Evolutionary conservation across 1,140 invertebrate species (phyloP), one percentile per base, ranked within the genome.

Genomic region (Polyergus mexicanus): DNA sequence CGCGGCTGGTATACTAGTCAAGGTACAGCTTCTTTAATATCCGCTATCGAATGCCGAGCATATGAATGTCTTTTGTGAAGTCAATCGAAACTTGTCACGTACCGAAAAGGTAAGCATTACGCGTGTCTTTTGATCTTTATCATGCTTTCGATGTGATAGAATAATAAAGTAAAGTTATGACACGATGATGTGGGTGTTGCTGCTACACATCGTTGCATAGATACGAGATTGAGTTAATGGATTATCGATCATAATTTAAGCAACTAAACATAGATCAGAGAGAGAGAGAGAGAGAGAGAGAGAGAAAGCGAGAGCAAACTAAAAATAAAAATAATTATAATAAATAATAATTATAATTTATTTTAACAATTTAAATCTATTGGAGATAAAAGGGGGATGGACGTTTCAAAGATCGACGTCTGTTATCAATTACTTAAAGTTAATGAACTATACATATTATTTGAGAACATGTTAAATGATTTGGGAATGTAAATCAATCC

Each of bases 401-500:
- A 60, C 6, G 32, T 5, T 28, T 28, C 0, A 10, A 10, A 25
- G 28, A 56, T 77, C 35, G 69, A 56, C 32, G n/a, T 38, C 7
- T 19, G 28, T 13, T 28, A 19, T 54, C 16, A 68, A 62, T 62
- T 13, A 35, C 16, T 32, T 3, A 16, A 3, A 54, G 13, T 2
- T 35, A 63, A n/a, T 19, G 19, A 71, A 8, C 3, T 41, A 74
- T 16, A 28, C 13, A 80, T 35, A 56, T 38, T n/a, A 66, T 22
- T 54, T 19, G 76, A 58, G 6, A 5, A 69, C 28, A 22, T 16
- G 60, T 38, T 3, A 38, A 71, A 28, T 22, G 56, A 56, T 56
- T 65, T 89, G 60, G 54, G 54, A 81, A 88, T 90, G 88, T 68
- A 88, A 90, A 83, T 78, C 76, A 71, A 44, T 54, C 60, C 54